phyloP scores from a whole-genome alignment of 2,888 invertebrate species.

The Temnothorax rugatulus region DNA sequence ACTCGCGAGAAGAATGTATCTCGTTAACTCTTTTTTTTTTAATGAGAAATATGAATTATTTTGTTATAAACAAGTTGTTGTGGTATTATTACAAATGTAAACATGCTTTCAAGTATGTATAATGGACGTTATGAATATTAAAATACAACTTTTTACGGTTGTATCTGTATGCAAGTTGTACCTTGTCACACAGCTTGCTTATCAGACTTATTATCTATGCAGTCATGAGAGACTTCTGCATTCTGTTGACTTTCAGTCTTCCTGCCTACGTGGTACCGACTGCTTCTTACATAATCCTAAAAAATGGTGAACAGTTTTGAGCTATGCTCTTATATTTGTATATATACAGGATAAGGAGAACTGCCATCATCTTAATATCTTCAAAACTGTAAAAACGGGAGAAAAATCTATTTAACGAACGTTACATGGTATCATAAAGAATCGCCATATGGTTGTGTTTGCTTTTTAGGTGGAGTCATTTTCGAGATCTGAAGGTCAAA shows the following conservation, averaged over 20 bases:
- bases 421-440: not conserved
- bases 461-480: not conserved
- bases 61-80: not conserved
- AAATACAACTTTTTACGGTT: not conserved
- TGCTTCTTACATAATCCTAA: constrained; percentile 61
- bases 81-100: not conserved
- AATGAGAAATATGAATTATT: not conserved
- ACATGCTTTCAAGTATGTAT: not conserved
- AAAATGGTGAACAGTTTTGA: constrained; percentile 59
- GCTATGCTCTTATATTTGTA: not conserved
- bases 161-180: not conserved
- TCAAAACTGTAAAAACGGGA: no score
- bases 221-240: constrained; percentile 22
- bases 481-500: not conserved
- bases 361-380: not conserved
- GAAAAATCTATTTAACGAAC: not conserved
- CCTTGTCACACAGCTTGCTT: constrained; percentile 34
- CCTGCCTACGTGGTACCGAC: constrained; percentile 11
- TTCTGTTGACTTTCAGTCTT: constrained; percentile 58
- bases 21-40: not conserved
- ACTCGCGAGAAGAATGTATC: not conserved
- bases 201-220: constrained; percentile 11
- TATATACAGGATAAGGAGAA: not conserved
- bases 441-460: not conserved
- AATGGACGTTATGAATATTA: not conserved